Evolutionary conservation across 2,113 vertebrate genomes (phyloP), one percentile per base, ranked within the genome.

Genomic region (Ondatra zibethicus): DNA sequence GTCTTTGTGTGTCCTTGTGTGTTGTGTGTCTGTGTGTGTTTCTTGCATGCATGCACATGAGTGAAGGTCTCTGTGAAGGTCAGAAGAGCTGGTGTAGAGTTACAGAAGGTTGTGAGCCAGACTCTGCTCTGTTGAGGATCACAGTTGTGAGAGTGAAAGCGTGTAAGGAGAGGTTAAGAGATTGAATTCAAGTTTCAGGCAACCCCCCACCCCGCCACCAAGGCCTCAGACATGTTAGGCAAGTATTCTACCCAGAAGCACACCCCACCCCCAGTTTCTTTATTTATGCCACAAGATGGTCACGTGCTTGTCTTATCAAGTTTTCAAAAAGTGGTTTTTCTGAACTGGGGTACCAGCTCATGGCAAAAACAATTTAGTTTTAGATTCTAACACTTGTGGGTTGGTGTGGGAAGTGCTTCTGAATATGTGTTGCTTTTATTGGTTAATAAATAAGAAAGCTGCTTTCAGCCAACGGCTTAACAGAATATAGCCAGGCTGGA

Each of bases 261-360:
- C 1, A 12, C 17, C 36, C 27, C 27, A 72, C 9, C 14, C 68
- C 76, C 25, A 27, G 12, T 81, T 52, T 95, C 47, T 88, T 92
- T n/a, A 58, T 68, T 68, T 87, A 13, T 50, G 1, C 70, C 85
- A 94, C 12, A 29, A 45, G n/a, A 27, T 65, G 17, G 66, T 29
- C 84, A 21, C 7, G 39, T 29, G 42, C 23, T 75, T 86, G 19
- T 70, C 45, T 90, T 86, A 78, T 2, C 55, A 42, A 61, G 55
- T 50, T 84, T 92, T 72, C 61, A 70, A 95, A 95, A 81, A 66
- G 88, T 23, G 29, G 65, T 85, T 36, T 36, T 95, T 39, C 42
- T 81, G 50, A 96, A 72, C 50, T 58, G 45, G 17, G 82, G n/a
- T 78, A 77, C 29, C 66, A 87, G 47, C 66, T 36, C 52, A 45